These are phyloP conservation scores for Aptenodytes forsteri DNA, from an alignment of 2,113 vertebrate genomes.

Conservation along the genomic window DNA sequence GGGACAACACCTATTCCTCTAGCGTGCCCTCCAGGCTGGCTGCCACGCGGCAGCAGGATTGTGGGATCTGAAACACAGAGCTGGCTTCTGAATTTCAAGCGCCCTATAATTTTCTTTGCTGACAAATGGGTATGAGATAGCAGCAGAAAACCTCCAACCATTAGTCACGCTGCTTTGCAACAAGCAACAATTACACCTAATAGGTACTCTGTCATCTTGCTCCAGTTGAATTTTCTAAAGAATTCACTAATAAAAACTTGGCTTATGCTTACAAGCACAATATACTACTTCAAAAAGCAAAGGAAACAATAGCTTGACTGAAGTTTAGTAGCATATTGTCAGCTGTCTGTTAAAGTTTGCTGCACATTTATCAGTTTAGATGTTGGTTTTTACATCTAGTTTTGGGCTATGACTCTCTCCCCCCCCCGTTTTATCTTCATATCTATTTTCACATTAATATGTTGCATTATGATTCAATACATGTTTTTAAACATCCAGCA, in stretches of 20 bases:
- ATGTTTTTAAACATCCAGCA: background rate
- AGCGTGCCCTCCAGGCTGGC: background rate
- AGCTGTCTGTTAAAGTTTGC: background rate
- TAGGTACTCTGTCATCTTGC: background rate
- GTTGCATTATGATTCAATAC: background rate
- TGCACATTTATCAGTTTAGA: background rate
- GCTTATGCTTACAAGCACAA: background rate
- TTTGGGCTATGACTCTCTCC: background rate
- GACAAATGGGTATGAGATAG: background rate
- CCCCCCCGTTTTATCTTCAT: background rate
- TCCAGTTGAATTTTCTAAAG: background rate
- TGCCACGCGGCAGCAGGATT: rapidly evolving
- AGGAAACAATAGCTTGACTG: background rate
- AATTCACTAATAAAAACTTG: background rate
- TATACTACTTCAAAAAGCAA: background rate
- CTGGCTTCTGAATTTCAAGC: background rate
- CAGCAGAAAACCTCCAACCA: conserved; percentile 8
- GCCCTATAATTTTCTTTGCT: background rate
- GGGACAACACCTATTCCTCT: background rate
- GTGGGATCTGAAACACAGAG: background rate
- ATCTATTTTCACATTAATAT: background rate
- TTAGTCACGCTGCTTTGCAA: background rate
- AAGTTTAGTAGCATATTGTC: background rate
- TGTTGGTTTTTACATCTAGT: background rate
- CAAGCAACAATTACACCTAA: background rate